Evolutionary conservation across 2,113 vertebrate genomes (phyloP).

Genomic region (Antigone vipio): DNA sequence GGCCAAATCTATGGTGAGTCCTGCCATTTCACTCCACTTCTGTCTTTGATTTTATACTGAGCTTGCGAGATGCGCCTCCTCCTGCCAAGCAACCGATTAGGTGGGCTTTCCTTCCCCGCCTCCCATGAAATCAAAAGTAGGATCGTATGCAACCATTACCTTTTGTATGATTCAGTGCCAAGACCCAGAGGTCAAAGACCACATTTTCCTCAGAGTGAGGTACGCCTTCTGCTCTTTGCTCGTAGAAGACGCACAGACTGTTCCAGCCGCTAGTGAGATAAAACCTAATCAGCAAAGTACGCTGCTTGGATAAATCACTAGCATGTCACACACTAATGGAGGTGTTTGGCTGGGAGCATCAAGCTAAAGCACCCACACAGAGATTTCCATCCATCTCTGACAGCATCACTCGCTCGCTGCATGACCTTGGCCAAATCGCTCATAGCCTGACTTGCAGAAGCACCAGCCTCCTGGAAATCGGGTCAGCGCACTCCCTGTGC

Average conservation of each 20-base stretch:
- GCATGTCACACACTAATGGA: neutral
- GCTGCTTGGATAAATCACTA: neutral
- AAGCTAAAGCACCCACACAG: neutral
- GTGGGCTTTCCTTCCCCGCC: neutral
- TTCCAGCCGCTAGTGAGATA: neutral
- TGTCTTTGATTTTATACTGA: neutral
- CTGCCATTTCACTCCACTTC: neutral
- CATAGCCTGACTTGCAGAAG: neutral
- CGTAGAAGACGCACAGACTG: neutral
- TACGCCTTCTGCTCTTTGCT: neutral
- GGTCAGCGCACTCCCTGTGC: neutral
- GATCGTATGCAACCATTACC: neutral
- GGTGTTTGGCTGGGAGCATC: neutral
- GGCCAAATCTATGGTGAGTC: neutral
- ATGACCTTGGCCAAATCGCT: neutral
- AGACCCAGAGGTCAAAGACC: neutral
- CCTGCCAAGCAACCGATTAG: neutral
- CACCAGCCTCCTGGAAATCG: neutral
- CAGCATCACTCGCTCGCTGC: neutral
- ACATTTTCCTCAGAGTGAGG: neutral
- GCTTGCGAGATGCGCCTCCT: neutral
- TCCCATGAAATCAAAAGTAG: neutral
- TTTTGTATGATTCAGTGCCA: neutral
- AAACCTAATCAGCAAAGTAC: slow-evolving; percentile 18
- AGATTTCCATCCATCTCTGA: neutral